Base-by-base conservation (phyloP, 2,113 vertebrate species). In the Spea bombifrons region DNA sequence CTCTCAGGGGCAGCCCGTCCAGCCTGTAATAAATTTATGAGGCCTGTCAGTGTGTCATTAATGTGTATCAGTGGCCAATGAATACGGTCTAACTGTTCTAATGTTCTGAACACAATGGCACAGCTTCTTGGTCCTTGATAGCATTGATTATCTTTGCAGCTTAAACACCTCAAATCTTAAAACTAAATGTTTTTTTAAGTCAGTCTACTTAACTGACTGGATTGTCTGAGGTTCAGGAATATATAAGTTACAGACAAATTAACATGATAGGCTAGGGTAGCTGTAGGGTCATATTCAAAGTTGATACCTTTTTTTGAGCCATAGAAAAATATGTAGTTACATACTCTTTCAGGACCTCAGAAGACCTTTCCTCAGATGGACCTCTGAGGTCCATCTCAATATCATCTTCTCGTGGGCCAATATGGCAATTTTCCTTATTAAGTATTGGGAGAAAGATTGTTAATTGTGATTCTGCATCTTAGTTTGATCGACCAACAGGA, bases 1-100 rank as follows among this genome's bases (percentile, higher is more conserved):
- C 49, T 73, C 77, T 80, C 77, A 61, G 77, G 61, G 71, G 77
- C 71, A 61, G 63, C 61, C 71, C 73, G n/a, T 73, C 44, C 71
- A 9, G 53, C 71, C 63, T 73, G 50, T 61, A 67, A 73, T 80
- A 80, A 48, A 80, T 80, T 73, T 80, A 67, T 67, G 71, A 73
- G 77, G 30, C 71, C 77, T 73, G 77, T 80, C 77, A 80, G 44
- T 67, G 70, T 73, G 77, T 70, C 70, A 79, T 73, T 73, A 79
- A 63, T 48, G 69, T 79, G 70, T 73, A 80, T 67, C 64, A 73
- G 63, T 73, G 77, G 71, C 71, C 77, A 68, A 43, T 73, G 71
- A 73, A 80, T 73, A 68, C 67, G 77, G 63, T 67, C 64, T 80
- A 74, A 68, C 78, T 68, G 49, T 64, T 67, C 64, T 61, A 80